These are phyloP conservation scores for Phrynocephalus vlangalii DNA, from an alignment of 2,797 vertebrate species.

Conservation along the genomic window DNA sequence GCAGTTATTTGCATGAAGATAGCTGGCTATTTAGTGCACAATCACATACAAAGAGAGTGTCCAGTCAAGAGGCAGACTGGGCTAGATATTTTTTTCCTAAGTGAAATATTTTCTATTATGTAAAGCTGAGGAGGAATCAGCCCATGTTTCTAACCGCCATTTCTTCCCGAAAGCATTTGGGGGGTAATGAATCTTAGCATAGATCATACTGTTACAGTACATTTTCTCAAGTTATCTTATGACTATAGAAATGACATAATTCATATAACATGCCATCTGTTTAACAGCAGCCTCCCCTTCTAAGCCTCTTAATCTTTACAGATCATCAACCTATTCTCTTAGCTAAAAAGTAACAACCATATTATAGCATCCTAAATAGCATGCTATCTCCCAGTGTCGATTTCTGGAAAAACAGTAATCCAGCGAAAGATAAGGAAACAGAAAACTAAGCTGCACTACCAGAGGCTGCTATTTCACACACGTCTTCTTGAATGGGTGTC, in stretches of 20 bases:
- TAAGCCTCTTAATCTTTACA: constrained; percentile 43
- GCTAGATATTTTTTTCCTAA: constrained; percentile 41
- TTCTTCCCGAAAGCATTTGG: constrained; percentile 64
- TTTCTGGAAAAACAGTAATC: constrained; percentile 47
- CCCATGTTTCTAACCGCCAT: constrained; percentile 25
- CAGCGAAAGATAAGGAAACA: constrained; percentile 42
- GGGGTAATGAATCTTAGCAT: constrained; percentile 60
- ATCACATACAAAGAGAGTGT: constrained; percentile 57
- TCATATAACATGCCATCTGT: constrained; percentile 49
- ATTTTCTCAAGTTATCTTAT: constrained; percentile 72
- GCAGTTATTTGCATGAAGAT: constrained; percentile 69
- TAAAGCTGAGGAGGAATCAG: constrained; percentile 33
- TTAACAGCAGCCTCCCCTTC: constrained; percentile 58
- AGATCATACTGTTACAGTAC: constrained; percentile 63
- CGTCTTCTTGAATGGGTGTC: constrained; percentile 57
- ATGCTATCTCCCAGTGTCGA: constrained; percentile 50
- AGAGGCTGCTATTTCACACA: constrained; percentile 46
- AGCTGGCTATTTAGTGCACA: constrained; percentile 62
- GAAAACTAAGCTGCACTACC: constrained; percentile 14
- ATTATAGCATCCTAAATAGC: constrained; percentile 53
- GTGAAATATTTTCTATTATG: constrained; percentile 34
- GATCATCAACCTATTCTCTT: constrained; percentile 53
- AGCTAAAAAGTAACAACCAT: constrained; percentile 54
- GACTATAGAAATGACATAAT: constrained; percentile 67
- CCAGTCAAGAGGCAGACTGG: constrained; percentile 50